These are phyloP conservation scores for Tenthredo mesomela DNA, from an alignment of 2,888 invertebrate species.

Conservation along the genomic window DNA sequence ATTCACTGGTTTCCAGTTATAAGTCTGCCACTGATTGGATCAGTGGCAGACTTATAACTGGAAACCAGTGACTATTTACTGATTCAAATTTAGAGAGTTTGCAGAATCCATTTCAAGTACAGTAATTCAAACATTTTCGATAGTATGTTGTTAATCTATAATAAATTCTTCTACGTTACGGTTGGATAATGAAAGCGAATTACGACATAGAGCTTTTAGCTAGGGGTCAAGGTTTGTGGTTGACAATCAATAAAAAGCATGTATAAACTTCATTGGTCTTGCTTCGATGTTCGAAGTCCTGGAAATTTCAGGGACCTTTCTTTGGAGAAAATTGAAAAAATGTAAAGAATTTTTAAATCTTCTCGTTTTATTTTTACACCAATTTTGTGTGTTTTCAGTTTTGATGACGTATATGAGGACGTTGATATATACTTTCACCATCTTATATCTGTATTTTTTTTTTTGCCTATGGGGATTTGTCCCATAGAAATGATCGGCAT, in stretches of 20 bases:
- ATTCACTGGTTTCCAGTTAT: no score
- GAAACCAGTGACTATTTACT: no score
- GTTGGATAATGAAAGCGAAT: neutral
- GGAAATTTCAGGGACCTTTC: neutral
- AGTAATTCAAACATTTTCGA: neutral
- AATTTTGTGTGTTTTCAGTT: no score
- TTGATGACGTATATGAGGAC: neutral
- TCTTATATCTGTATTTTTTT: neutral
- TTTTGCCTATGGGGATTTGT: neutral
- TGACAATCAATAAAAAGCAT: neutral
- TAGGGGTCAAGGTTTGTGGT: neutral
- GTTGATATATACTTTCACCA: neutral
- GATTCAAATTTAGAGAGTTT: no score
- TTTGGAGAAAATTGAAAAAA: neutral
- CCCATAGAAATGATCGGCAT: neutral
- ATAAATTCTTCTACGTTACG: neutral
- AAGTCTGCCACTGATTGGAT: no score
- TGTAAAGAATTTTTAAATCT: neutral
- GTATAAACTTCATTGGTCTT: neutral
- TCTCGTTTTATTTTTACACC: neutral
- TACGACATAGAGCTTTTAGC: neutral
- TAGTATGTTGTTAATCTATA: neutral
- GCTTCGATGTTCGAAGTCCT: neutral
- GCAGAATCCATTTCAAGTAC: neutral
- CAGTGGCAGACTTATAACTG: no score